Conservation (phyloP, 2,888 invertebrate genomes). For the Eurytoma californica region DNA sequence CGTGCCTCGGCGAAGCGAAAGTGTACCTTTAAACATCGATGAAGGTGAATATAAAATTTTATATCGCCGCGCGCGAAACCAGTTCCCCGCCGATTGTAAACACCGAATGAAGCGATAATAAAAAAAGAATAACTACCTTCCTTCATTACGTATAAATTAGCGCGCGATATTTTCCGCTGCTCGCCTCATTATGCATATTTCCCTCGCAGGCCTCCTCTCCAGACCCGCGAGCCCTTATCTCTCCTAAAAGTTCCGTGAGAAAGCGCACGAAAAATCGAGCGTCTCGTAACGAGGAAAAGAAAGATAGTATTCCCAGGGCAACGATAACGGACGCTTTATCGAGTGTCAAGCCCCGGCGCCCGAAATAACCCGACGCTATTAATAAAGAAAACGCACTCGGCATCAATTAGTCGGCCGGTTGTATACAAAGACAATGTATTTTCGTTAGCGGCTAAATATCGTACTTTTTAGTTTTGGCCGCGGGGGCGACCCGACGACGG, state of each 20-base stretch:
- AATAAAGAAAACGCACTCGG: conserved; percentile 2
- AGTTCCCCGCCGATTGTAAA: conserved; percentile 37
- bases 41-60: conserved; percentile 34
- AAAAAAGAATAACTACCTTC: conserved; percentile 21
- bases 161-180: neutral
- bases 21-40: conserved; percentile 17
- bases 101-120: conserved; percentile 36
- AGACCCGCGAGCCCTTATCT: too few relatives aligned
- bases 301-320: too few relatives aligned
- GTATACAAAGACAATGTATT: neutral
- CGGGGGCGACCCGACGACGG: neutral
- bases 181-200: neutral
- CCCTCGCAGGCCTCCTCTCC: too few relatives aligned
- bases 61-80: conserved; percentile 28
- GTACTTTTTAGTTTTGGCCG: neutral
- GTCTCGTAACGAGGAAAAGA: neutral
- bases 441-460: neutral
- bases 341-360: too few relatives aligned
- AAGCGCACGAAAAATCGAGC: too few relatives aligned
- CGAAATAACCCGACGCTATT: neutral
- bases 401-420: conserved; percentile 13
- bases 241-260: too few relatives aligned
- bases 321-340: too few relatives aligned
- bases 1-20: conserved; percentile 4
- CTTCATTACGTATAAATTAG: conserved; percentile 36